These are phyloP conservation scores for Drosophila pseudoananassae DNA, from an alignment of 1,140 invertebrate genomes.

Conservation along the genomic window DNA sequence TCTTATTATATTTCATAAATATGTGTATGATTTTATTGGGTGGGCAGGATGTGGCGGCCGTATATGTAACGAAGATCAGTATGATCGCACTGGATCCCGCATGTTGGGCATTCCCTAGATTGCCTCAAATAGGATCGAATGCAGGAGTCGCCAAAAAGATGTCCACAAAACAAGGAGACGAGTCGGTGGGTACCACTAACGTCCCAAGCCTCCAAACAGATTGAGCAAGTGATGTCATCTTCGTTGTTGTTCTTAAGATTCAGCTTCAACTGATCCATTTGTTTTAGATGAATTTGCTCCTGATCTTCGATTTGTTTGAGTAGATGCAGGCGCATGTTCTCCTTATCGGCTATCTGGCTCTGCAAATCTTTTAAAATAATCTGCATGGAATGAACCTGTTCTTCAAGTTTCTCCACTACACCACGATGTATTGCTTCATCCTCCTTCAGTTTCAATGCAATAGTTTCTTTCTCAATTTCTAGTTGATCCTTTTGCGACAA, in stretches of 20 bases:
- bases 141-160: constrained; percentile 9
- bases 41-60: too few species aligned
- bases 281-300: too few species aligned
- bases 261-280: background rate
- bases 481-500: too few species aligned
- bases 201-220: constrained; percentile 7
- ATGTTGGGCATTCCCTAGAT: background rate
- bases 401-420: too few species aligned
- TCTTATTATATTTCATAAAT: too few species aligned
- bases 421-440: too few species aligned
- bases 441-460: too few species aligned
- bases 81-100: background rate
- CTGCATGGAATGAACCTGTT: too few species aligned
- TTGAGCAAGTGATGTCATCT: background rate
- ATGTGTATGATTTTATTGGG: too few species aligned
- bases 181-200: background rate
- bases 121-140: background rate
- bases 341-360: background rate
- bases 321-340: background rate
- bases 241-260: background rate
- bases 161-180: constrained; percentile 9
- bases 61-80: background rate
- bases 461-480: too few species aligned
- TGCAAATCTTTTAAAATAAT: background rate
- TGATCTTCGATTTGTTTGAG: too few species aligned